These are phyloP conservation scores for rabbit (Oryctolagus cuniculus) DNA, from an alignment of 2,113 vertebrate species.

Conservation along the genomic window DNA sequence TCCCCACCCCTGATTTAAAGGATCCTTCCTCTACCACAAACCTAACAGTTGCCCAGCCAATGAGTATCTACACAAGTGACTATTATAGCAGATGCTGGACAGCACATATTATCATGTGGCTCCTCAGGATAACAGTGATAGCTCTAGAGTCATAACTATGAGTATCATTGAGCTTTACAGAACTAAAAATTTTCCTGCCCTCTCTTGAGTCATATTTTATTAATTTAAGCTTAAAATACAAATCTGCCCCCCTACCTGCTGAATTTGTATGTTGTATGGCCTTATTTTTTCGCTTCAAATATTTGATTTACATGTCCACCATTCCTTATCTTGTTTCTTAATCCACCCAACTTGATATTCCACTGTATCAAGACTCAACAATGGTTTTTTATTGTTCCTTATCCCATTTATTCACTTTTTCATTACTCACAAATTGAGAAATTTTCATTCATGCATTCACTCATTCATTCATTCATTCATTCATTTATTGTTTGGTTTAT, in stretches of 20 bases:
- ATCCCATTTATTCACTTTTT: conserved; percentile 31
- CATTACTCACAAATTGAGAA: not conserved
- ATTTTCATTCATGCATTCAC: conserved; percentile 30
- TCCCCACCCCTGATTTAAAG: conserved; percentile 44
- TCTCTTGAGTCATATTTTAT: conserved; percentile 22
- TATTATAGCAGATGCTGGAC: not conserved
- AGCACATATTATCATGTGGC: not conserved
- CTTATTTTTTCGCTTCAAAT: conserved; percentile 17
- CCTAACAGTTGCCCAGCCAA: not conserved
- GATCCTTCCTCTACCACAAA: not conserved
- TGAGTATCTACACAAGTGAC: not conserved
- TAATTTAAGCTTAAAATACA: conserved; percentile 63
- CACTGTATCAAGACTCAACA: conserved; percentile 24
- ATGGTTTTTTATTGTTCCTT: conserved; percentile 3
- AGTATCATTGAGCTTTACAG: not conserved
- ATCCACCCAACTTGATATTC: not conserved
- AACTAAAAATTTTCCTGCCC: not conserved
- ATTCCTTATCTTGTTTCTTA: conserved; percentile 43
- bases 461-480: not conserved
- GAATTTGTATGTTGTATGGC: not conserved
- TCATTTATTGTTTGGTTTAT: conserved; percentile 24
- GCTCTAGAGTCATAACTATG: conserved; percentile 21
- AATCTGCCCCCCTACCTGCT: not conserved
- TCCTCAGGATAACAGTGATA: not conserved
- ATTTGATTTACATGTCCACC: conserved; percentile 28